Base-by-base conservation (phyloP, 1,140 invertebrate species). In the Drosophila mojavensis region DNA sequence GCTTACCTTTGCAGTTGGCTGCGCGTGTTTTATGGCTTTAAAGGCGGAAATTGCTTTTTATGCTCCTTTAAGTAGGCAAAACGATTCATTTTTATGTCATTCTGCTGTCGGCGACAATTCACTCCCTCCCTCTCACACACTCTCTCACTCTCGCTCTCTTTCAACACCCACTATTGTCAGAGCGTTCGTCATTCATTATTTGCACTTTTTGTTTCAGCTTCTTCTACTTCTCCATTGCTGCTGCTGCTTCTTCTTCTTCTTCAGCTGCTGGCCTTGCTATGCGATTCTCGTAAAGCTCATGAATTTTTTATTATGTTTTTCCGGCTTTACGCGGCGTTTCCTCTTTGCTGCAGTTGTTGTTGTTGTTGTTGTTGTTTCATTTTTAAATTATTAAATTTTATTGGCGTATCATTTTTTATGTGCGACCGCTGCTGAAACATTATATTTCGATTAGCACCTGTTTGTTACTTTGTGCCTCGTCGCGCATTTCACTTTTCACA, bases 381-480 rank as follows among this genome's bases (percentile, higher is more conserved):
- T 84, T 89, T 89, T 88, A 89, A 88, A 88, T 88, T 88, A 88
- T 88, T 84, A 89, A 89, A 88, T 88, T 88, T 89, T 88, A 88
- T 88, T 88, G 85, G 74, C 85, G 75, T 84, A 88, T 88, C 80
- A 90, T 82, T 89, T 88, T 88, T 88, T 88, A 88, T 88, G 84
- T 71, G 81, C 82, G 83, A 88, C 64, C 83, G 79, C 82, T 62
- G 78, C 85, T 71, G 84, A 84, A 88, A 89, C 84, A 88, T 88
- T 88, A 88, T 88, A 84, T 88, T 88, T 88, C 84, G 84, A 88
- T 88, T 88, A 88, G 84, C 84, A 88, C 84, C 84, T 88, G 84
- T 89, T 89, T 88, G 84, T 79, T 66, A 33, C 24, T 41, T 56
- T 70, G 50, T 69, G 65, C 56, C 26, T 63, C 51, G 56, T 69